Evolutionary conservation across 23 tunicate genomes (phyloP).

Genomic region (Aplidium turbinatum): DNA sequence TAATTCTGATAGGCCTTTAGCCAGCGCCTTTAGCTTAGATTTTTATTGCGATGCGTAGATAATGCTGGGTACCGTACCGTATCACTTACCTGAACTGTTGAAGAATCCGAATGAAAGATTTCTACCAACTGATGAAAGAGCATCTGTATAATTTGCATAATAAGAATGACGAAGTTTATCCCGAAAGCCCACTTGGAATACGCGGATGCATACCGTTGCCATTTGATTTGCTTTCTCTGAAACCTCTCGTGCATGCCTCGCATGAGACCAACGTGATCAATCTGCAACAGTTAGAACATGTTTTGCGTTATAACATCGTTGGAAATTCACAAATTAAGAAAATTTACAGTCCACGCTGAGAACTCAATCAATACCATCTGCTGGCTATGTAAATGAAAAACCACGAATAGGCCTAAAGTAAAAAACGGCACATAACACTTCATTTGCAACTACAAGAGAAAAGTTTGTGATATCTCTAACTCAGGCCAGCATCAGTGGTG

Average conservation of each 20-base stretch:
- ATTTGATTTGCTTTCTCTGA: slow-evolving; percentile 58
- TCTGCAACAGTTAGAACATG: slow-evolving; percentile 21
- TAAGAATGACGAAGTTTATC: slow-evolving; percentile 61
- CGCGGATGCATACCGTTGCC: slow-evolving; percentile 61
- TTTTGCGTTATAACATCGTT: background rate
- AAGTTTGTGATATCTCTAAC: no score
- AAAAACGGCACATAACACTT: no score
- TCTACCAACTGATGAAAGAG: slow-evolving; percentile 58
- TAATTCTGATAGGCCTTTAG: no score
- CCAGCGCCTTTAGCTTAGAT: no score
- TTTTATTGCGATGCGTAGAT: no score
- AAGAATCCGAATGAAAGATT: no score
- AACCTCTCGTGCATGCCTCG: slow-evolving; percentile 73
- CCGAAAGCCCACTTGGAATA: slow-evolving; percentile 62
- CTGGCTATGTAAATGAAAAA: no score
- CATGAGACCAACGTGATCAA: slow-evolving; percentile 68
- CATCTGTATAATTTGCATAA: slow-evolving; percentile 78
- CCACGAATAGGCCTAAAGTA: no score
- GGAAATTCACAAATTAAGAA: background rate
- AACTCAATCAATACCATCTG: background rate
- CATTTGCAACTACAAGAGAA: no score
- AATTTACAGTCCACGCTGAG: background rate
- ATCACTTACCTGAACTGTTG: no score
- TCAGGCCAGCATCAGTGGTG: no score
- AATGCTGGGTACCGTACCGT: no score